Evolutionary conservation across 64 coral and sea anemone species (phyloP).

Genomic region (Montipora sp.): DNA sequence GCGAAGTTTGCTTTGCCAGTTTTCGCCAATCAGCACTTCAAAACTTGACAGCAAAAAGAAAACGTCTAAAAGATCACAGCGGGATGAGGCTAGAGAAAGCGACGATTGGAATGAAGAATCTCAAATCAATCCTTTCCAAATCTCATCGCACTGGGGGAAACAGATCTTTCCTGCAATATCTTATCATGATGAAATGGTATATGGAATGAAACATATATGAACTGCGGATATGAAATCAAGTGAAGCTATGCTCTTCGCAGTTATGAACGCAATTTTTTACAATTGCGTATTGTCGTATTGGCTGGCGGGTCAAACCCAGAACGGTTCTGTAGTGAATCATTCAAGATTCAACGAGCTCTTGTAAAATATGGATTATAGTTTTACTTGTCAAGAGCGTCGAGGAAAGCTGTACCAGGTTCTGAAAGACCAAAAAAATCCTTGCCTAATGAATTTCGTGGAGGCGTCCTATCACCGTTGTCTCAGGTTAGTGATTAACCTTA

Average conservation of each 20-base stretch:
- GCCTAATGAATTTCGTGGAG: not conserved
- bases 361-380: not conserved
- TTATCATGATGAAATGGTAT: not conserved
- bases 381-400: conserved; percentile 21
- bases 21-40: not conserved
- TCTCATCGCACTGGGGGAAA: not conserved
- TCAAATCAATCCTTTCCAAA: not conserved
- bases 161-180: conserved; percentile 44
- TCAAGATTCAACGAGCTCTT: conserved; percentile 6
- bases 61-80: not conserved
- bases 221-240: too few species aligned
- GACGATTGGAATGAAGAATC: conserved; percentile 10
- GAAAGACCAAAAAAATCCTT: not conserved
- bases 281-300: too few species aligned
- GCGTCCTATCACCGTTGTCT: not conserved
- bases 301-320: not conserved
- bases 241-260: too few species aligned
- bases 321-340: conserved; percentile 29
- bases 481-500: too few species aligned
- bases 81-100: not conserved
- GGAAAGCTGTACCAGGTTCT: not conserved
- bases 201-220: too few species aligned
- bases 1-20: not conserved
- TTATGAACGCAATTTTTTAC: too few species aligned
- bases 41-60: not conserved